Percentiles rank a stretch among this genome's conserved stretches.
Conservation (phyloP, 2,888 invertebrate species). For the Drosophila formosana region DNA sequence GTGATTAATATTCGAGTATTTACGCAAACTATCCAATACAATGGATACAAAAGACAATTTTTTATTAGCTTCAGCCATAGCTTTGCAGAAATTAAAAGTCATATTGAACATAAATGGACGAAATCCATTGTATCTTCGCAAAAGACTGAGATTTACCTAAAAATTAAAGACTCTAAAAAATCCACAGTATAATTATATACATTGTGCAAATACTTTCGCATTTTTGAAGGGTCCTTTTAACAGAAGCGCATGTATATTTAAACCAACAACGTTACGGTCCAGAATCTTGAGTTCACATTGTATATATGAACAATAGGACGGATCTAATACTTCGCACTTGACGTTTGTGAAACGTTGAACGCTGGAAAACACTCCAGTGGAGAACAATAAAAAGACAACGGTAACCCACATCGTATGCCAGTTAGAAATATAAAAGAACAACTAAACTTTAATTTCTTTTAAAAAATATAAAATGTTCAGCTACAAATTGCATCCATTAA, state of each 20-base stretch:
- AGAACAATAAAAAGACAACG: too few relatives aligned
- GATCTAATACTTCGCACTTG: slow-evolving; percentile 25
- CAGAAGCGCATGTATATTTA: slow-evolving; percentile 15
- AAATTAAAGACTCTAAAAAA: too few relatives aligned
- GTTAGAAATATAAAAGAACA: too few relatives aligned
- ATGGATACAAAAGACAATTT: slow-evolving; percentile 21
- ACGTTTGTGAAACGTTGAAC: slow-evolving; percentile 19
- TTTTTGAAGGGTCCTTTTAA: slow-evolving; percentile 14
- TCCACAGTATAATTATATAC: too few relatives aligned
- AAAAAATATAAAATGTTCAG: too few relatives aligned
- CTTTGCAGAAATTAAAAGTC: slow-evolving; percentile 37
- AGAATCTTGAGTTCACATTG: slow-evolving; percentile 21
- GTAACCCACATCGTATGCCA: too few relatives aligned
- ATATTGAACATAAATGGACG: slow-evolving; percentile 44
- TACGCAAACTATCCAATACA: neutral
- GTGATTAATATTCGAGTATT: slow-evolving; percentile 37
- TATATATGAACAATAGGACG: neutral
- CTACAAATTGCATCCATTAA: too few relatives aligned
- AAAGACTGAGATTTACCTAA: slow-evolving; percentile 11
- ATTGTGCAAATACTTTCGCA: slow-evolving; percentile 17
- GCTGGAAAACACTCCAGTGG: too few relatives aligned
- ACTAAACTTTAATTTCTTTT: too few relatives aligned
- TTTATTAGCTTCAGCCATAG: neutral
- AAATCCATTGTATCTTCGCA: slow-evolving; percentile 40
- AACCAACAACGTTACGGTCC: slow-evolving; percentile 17